A percentile compares a stretch with the other conserved stretches of the same genome.
phyloP scores from a whole-genome alignment of 2,888 invertebrate species.

The Hypena proboscidalis region DNA sequence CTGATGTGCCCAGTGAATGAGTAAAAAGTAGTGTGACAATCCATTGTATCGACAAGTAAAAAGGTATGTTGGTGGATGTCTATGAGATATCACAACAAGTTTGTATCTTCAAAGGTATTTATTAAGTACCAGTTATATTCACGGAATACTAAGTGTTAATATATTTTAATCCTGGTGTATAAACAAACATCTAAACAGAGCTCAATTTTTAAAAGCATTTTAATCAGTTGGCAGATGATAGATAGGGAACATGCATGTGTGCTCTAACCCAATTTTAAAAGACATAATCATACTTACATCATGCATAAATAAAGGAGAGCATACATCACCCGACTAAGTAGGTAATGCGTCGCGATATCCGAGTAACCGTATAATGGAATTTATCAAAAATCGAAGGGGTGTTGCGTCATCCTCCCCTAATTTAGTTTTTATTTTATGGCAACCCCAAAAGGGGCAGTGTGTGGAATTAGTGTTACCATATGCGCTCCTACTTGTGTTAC shows the following conservation, averaged over 20 bases:
- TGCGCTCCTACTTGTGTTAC: conserved; percentile 81
- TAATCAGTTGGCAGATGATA: too few species aligned
- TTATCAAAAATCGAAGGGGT: conserved; percentile 84
- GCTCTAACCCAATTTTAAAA: conserved; percentile 8
- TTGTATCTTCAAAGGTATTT: too few species aligned
- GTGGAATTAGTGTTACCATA: conserved; percentile 84
- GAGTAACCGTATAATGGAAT: conserved; percentile 77
- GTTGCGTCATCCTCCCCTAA: conserved; percentile 83
- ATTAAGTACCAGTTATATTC: too few species aligned
- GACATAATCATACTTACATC: conserved; percentile 31
- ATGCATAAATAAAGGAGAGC: conserved; percentile 50
- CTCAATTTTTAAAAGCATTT: too few species aligned
- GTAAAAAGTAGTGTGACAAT: too few species aligned
- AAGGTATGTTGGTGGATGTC: too few species aligned
- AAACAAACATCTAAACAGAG: too few species aligned
- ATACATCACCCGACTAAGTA: conserved; percentile 59
- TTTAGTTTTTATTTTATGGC: conserved; percentile 82
- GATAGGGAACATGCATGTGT: not conserved
- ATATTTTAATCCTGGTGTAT: too few species aligned
- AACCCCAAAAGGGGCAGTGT: conserved; percentile 72
- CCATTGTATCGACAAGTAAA: too few species aligned
- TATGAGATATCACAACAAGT: too few species aligned
- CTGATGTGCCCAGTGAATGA: too few species aligned
- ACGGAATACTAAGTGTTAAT: too few species aligned
- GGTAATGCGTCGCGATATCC: conserved; percentile 69